phyloP scores from a whole-genome alignment of 1,140 invertebrate genomes.

The Acromyrmex echinatior region DNA sequence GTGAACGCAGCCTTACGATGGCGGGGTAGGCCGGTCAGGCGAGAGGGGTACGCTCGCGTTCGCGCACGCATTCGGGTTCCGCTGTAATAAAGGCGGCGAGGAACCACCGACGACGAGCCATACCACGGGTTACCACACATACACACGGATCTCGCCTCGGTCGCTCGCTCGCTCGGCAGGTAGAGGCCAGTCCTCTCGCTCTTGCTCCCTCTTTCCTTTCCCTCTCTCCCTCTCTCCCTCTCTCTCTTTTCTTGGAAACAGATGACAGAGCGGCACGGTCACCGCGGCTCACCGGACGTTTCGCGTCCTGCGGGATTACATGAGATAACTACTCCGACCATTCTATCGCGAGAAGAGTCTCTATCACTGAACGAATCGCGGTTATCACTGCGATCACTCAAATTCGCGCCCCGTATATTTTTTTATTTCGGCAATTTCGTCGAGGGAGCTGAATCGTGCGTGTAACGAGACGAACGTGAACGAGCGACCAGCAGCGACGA shows the following conservation, averaged over 20 bases:
- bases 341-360: conserved; percentile 6
- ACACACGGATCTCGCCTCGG: conserved; percentile 10
- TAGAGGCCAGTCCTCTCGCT: conserved; percentile 23
- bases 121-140: conserved; percentile 59
- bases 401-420: not conserved
- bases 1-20: conserved; percentile 79
- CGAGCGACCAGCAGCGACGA: conserved; percentile 9
- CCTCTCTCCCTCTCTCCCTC: conserved; percentile 38
- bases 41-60: conserved; percentile 80
- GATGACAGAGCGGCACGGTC: conserved; percentile 76
- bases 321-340: not conserved
- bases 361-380: not conserved
- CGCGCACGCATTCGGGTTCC: conserved; percentile 82
- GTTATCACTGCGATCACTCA: conserved; percentile 15
- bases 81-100: conserved; percentile 72
- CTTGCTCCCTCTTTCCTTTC: too few relatives aligned
- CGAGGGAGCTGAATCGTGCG: not conserved
- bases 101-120: conserved; percentile 78
- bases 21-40: conserved; percentile 71
- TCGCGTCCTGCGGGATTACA: conserved; percentile 45
- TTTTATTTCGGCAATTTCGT: conserved; percentile 1
- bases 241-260: conserved; percentile 77
- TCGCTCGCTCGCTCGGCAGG: conserved; percentile 30
- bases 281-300: conserved; percentile 50
- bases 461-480: not conserved